These are phyloP conservation scores for Stylophora pistillata DNA, from an alignment of 64 coral and sea anemone genomes.

Conservation along the genomic window DNA sequence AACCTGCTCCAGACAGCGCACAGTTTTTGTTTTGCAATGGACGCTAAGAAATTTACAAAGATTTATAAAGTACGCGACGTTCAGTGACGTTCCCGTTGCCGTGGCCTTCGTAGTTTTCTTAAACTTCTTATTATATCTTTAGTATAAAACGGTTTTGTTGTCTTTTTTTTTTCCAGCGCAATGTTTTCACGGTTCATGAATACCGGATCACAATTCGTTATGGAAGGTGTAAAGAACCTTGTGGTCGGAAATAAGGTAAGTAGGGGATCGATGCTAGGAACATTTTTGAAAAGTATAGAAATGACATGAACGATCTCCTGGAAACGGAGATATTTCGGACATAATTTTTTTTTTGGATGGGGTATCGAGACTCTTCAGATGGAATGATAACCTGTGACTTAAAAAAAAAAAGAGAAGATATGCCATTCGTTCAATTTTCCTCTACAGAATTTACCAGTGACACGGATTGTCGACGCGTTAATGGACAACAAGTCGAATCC, in stretches of 20 bases:
- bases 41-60: no score
- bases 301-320: no score
- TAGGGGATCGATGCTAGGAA: background rate
- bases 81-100: no score
- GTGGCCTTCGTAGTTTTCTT: no score
- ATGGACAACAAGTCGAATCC: constrained; percentile 96
- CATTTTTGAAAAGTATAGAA: background rate
- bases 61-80: no score
- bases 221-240: constrained; percentile 99
- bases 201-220: constrained; percentile 94
- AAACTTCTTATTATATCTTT: no score
- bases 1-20: no score
- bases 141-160: background rate
- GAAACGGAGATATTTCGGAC: no score
- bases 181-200: constrained; percentile 99
- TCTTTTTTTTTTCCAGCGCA: constrained; percentile 46
- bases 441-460: constrained; percentile 89
- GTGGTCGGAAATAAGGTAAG: constrained; percentile 97
- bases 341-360: no score
- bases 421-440: background rate
- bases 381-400: background rate
- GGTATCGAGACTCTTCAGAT: no score
- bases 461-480: constrained; percentile 80
- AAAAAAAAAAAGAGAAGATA: background rate
- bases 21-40: no score